Evolutionary conservation across 1,140 invertebrate species (phyloP), one percentile per base, ranked within the genome.

Genomic region (Thalassaphorura encarpata): DNA sequence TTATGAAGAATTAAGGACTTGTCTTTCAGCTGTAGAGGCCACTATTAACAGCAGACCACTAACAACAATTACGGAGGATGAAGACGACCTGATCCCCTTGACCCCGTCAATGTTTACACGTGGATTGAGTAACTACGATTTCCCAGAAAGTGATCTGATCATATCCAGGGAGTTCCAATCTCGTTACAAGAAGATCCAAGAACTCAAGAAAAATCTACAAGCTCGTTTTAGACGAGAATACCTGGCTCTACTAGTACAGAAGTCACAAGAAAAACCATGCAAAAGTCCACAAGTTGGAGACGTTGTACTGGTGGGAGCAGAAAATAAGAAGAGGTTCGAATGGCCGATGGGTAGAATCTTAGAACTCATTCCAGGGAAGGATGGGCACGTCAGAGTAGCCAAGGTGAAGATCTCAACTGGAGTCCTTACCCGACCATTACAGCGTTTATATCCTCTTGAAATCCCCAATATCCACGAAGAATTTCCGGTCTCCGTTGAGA

Each of bases 31-130:
- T 43, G 62, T 53, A 40, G 67, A 71, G 46, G 54, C 56, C 0
- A 49, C 64, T 13, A 62, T 72, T 13, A 72, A 72, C 63, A 50
- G 53, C 19, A 54, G 69, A 43, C 70, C 69, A 4, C 40, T 71
- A 18, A 71, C 70, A 16, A 67, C 63, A 42, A 24, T 69, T 21
- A 66, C 66, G 2, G 60, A 61, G 15, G 64, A 71, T 61, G 33
- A 40, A 13, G n/a, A 48, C 2, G 68, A 69, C 41, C 43, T 56
- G 21, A 28, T 31, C 24, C 54, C 59, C n/a, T 42, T 69, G 13
- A 68, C 67, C 2, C 61, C 67, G 4, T 57, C 59, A 26, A 56
- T 66, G 56, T 68, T 69, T n/a, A n/a, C n/a, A n/a, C 24, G 18
- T 3, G 21, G 18, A 11, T 11, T 11, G 26, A 21, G 4, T 11